Evolutionary conservation across 2,797 vertebrate species (phyloP), one percentile per base, ranked within the genome.

Genomic region (Peromyscus melanophrys): DNA sequence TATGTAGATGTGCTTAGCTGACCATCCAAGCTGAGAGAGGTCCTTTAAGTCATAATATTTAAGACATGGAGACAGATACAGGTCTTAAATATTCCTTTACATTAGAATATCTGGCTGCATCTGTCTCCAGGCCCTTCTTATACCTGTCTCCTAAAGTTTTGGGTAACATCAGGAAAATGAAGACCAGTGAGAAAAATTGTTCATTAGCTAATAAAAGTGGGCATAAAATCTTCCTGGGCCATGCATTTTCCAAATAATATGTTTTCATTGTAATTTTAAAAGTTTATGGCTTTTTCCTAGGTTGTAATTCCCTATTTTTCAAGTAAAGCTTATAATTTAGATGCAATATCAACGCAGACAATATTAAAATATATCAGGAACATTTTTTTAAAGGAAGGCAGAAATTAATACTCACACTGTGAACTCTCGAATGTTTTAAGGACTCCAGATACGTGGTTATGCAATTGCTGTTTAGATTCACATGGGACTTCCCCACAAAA

Each of bases 361-460:
- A 57, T 29, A 88, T 11, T 43, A 61, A 43, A 91, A 59, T 23
- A 96, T 83, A 71, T 61, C 40, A 77, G 61, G 94, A 87, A 2
- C 1, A 90, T 67, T 88, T 49, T 49, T 46, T 84, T 7, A 31
- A 55, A 63, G 31, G 19, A 85, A 85, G 21, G 43, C 21, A 85
- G 34, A 67, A 65, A 65, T 94, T 95, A 81, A 81, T 89, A 94
- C 95, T 92, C 81, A 94, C 65, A 16, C 46, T 78, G 4, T 84
- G 63, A 96, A 90, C 85, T 67, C 77, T 84, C n/a, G 19, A 76
- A 34, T 65, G 49, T 7, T 80, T 81, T n/a, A 52, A 82, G 71
- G n/a, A 37, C 7, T 77, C 13, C 19, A 55, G n/a, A 37, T 65
- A 55, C 11, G 3, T 73, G 37, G 46, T 77, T 77, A 40, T 0